Base-by-base conservation (phyloP, 2,797 vertebrate genomes). In the Cyprinodon diabolis region DNA sequence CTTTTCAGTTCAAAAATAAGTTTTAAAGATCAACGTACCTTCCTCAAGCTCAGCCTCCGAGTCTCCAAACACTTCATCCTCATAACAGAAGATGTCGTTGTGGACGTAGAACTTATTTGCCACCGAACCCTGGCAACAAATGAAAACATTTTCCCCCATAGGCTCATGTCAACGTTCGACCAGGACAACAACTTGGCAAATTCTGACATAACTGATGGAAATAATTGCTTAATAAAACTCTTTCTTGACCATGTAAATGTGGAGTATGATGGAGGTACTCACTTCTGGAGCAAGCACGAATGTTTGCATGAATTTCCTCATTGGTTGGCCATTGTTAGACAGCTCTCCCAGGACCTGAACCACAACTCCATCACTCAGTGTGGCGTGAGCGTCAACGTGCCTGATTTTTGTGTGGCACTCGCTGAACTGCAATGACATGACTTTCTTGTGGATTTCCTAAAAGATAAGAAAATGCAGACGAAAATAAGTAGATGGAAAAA, bases 51-150 rank as follows among this genome's bases (percentile, higher is more conserved):
- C 98, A 77, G 97, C 96, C 92, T 99, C 98, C 4, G 98, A 99
- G 89, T 99, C 98, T 82, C 97, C 97, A 91, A 99, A 99, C 15
- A 99, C 97, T 90, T 99, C 98, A 87, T 99, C 98, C 91, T 99
- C 97, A 0, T 99, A 99, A 69, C 97, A 96, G 92, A 99, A 99
- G 91, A 99, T 99, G 90, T 99, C 98, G 72, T 99, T 99, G 91
- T 99, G 98, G 85, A 99, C 98, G 48, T 99, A 99, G 93, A 99
- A 99, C 81, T 99, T 99, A 93, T 99, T 99, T 71, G 97, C 97
- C 91, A 99, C 98, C 54, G 98, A 99, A 19, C 98, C 98, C 98
- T 99, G 81, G 1, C 51, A 69, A n/a, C 49, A 78, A 54, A 0
- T 12, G n/a, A 49, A 65, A 12, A 10, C 11, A 11, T 8, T 60